phyloP scores from a whole-genome alignment of 2,888 invertebrate species.

The Apotomis turbidana region DNA sequence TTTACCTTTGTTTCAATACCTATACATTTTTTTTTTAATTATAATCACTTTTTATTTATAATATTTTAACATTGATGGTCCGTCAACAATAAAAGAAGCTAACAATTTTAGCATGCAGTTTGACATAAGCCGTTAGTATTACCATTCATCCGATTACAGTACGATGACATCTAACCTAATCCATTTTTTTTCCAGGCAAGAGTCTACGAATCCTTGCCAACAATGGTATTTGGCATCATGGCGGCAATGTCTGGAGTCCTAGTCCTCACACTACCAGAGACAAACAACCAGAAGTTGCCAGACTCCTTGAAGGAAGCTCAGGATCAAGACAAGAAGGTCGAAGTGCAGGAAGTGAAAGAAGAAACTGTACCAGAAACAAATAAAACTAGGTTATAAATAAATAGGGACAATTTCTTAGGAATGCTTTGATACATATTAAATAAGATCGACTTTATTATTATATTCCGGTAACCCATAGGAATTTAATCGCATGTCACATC shows the following conservation, averaged over 20 bases:
- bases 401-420: background rate
- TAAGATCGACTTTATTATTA: no score
- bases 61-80: no score
- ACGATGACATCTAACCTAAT: background rate
- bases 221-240: slow-evolving; percentile 84
- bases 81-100: no score
- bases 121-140: no score
- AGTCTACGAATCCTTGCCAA: slow-evolving; percentile 78
- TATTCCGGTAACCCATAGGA: no score
- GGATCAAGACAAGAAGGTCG: slow-evolving; percentile 62
- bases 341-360: slow-evolving; percentile 5
- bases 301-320: slow-evolving; percentile 85
- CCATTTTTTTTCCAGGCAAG: slow-evolving; percentile 63
- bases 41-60: no score
- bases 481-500: no score
- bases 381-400: slow-evolving; percentile 39
- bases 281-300: slow-evolving; percentile 84
- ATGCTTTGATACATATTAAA: no score
- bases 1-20: no score
- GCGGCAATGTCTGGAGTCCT: slow-evolving; percentile 82
- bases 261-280: slow-evolving; percentile 85
- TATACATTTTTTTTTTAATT: no score
- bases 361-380: slow-evolving; percentile 12
- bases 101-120: no score
- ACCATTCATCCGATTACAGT: no score